Evolutionary conservation across 2,797 vertebrate species (phyloP).

Genomic region (Miichthys miiuy): DNA sequence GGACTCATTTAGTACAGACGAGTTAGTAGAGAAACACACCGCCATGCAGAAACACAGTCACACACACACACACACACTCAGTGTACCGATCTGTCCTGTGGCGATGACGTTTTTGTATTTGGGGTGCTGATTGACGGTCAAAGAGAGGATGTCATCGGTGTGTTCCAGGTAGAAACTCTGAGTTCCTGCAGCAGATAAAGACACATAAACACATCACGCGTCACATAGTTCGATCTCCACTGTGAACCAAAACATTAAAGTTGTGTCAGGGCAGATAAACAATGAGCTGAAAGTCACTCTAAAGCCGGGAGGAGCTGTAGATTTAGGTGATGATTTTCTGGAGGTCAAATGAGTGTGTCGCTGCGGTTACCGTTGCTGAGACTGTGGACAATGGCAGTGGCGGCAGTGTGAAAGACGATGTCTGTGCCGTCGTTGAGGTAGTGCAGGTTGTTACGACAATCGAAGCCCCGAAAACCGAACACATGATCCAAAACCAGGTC

Average conservation of each 20-base stretch:
- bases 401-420: slow-evolving; percentile 95
- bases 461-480: slow-evolving; percentile 95
- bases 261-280: no score
- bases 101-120: slow-evolving; percentile 97
- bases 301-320: no score
- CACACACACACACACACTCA: neutral
- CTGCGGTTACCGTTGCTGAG: slow-evolving; percentile 88
- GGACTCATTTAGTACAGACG: slow-evolving; percentile 27
- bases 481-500: slow-evolving; percentile 95
- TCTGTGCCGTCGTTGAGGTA: slow-evolving; percentile 97
- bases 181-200: slow-evolving; percentile 84
- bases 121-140: slow-evolving; percentile 97
- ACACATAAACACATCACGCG: slow-evolving; percentile 7
- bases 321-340: neutral
- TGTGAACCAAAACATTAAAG: no score
- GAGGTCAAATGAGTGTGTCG: neutral
- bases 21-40: slow-evolving; percentile 52
- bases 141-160: slow-evolving; percentile 95
- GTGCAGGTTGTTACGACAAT: slow-evolving; percentile 97
- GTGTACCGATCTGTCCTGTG: slow-evolving; percentile 94
- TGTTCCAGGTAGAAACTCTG: slow-evolving; percentile 98
- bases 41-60: slow-evolving; percentile 67
- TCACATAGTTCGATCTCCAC: neutral
- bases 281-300: no score
- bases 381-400: slow-evolving; percentile 92